Conservation (phyloP, 1,140 invertebrate species). For the Bombus turneri region DNA sequence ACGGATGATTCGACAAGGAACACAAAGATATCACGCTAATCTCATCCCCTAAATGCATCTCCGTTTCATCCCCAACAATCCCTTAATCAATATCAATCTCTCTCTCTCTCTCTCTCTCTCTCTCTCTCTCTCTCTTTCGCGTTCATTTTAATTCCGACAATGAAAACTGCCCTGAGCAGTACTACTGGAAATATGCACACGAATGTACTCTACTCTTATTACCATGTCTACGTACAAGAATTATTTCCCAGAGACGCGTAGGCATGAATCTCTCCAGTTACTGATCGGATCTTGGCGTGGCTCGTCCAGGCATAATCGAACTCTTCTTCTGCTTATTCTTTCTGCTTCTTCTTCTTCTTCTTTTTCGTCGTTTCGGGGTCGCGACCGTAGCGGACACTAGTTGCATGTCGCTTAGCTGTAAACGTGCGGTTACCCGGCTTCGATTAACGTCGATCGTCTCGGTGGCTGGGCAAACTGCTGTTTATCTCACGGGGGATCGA, state of each 20-base stretch:
- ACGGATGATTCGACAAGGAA: too few relatives aligned
- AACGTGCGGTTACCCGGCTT: conserved; percentile 58
- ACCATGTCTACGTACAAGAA: conserved; percentile 17
- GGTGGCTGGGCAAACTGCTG: conserved; percentile 43
- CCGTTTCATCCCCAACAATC: not conserved
- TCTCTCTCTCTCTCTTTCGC: too few relatives aligned
- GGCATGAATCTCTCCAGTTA: not conserved
- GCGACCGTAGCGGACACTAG: conserved; percentile 52
- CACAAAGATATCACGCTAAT: too few relatives aligned
- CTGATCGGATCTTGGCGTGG: conserved; percentile 16
- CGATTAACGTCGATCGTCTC: conserved; percentile 65
- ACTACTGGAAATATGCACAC: not conserved
- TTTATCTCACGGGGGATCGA: conserved; percentile 60
- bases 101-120: too few relatives aligned
- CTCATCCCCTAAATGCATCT: too few relatives aligned
- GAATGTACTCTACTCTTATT: not conserved
- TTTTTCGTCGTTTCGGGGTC: not conserved
- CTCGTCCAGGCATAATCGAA: not conserved
- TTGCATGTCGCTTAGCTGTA: conserved; percentile 66
- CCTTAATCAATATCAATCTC: not conserved
- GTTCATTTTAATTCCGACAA: too few relatives aligned
- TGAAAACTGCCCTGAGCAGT: not conserved
- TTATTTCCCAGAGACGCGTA: conserved; percentile 11
- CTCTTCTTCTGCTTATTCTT: not conserved
- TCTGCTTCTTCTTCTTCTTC: not conserved